Conservation (phyloP, 2,888 invertebrate species). For the Tachina grossa region DNA sequence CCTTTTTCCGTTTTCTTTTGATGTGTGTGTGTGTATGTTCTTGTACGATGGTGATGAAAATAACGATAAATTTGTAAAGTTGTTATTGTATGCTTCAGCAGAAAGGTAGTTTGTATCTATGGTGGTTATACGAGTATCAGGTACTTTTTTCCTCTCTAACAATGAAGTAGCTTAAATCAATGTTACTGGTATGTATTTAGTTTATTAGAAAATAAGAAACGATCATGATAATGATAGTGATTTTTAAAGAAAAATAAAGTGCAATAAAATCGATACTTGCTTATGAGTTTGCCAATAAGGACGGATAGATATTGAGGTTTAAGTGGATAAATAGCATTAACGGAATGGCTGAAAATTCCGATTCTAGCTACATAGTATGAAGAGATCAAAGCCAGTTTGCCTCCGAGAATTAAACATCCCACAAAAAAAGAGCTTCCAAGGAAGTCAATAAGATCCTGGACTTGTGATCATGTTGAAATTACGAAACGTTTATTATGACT, state of each 20-base stretch:
- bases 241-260: background rate
- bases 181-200: constrained; percentile 4
- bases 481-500: too few relatives aligned
- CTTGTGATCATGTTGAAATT: too few relatives aligned
- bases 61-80: constrained; percentile 66
- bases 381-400: too few relatives aligned
- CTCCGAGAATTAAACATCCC: too few relatives aligned
- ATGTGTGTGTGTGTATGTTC: background rate
- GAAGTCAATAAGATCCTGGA: too few relatives aligned
- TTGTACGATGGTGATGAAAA: constrained; percentile 43
- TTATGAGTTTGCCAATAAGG: background rate
- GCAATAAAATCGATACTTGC: background rate
- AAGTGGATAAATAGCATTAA: too few relatives aligned
- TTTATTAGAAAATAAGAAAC: background rate
- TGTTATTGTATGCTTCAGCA: constrained; percentile 49
- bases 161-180: constrained; percentile 57
- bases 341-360: too few relatives aligned
- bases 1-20: constrained; percentile 49
- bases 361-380: too few relatives aligned
- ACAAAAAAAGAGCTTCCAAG: too few relatives aligned
- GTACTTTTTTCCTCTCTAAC: constrained; percentile 27
- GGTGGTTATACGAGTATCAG: constrained; percentile 18
- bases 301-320: too few relatives aligned
- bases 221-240: background rate
- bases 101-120: constrained; percentile 23